Conservation (phyloP, 2,113 vertebrate species). For the Montifringilla adamsi region DNA sequence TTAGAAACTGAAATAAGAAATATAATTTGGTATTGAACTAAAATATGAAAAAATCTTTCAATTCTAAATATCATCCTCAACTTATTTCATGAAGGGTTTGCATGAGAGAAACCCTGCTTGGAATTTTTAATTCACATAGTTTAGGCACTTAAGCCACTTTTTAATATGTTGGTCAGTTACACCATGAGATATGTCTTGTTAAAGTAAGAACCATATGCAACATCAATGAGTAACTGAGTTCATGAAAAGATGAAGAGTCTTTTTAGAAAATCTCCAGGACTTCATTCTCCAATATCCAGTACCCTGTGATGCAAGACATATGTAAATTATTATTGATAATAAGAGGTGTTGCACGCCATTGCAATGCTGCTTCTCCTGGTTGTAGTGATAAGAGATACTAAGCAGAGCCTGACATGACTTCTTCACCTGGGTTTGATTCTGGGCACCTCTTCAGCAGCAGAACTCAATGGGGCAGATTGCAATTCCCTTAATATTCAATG, state of each 20-base stretch:
- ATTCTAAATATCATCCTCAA: background rate
- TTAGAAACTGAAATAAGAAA: background rate
- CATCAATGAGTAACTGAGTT: background rate
- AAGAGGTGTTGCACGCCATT: background rate
- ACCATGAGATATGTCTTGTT: background rate
- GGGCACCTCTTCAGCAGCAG: background rate
- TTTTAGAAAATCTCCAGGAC: background rate
- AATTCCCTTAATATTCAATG: background rate
- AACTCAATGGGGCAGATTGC: background rate
- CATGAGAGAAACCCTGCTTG: background rate
- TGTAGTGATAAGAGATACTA: background rate
- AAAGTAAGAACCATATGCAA: background rate
- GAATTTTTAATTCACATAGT: background rate
- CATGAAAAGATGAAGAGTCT: background rate
- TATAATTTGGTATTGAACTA: background rate
- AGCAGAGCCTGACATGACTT: background rate
- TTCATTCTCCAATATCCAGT: background rate
- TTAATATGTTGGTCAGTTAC: background rate
- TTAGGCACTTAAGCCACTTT: background rate
- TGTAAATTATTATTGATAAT: background rate
- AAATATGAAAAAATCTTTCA: background rate
- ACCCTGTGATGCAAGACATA: background rate
- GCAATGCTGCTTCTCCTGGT: background rate
- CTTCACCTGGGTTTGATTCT: background rate
- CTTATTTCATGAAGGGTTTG: background rate